These are phyloP conservation scores for Anableps anableps DNA, from an alignment of 2,797 vertebrate genomes.

Conservation along the genomic window DNA sequence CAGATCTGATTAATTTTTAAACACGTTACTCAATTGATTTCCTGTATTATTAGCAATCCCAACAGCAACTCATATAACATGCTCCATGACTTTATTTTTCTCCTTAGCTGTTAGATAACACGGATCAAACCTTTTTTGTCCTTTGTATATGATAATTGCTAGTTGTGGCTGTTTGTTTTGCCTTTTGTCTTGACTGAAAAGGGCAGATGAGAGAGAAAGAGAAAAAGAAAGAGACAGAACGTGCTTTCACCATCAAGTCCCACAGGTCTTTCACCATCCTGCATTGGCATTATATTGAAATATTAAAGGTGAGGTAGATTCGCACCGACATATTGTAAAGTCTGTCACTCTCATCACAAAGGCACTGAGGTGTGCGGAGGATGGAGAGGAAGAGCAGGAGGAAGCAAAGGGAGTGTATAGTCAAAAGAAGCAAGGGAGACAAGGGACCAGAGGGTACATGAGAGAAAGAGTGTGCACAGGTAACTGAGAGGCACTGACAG, in stretches of 20 bases:
- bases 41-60: conserved; percentile 9
- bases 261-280: conserved; percentile 68
- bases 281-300: conserved; percentile 85
- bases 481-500: conserved; percentile 62
- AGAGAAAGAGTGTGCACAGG: conserved; percentile 33
- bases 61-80: conserved; percentile 2
- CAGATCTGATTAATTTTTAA: conserved; percentile 8
- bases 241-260: conserved; percentile 60
- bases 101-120: conserved; percentile 25
- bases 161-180: conserved; percentile 53
- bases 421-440: conserved; percentile 47
- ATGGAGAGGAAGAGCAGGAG: conserved; percentile 64
- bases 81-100: conserved; percentile 11
- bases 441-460: conserved; percentile 65
- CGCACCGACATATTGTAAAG: conserved; percentile 79
- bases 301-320: conserved; percentile 87
- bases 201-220: conserved; percentile 47
- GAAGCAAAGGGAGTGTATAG: conserved; percentile 51
- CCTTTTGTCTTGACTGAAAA: conserved; percentile 59
- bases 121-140: conserved; percentile 11
- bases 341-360: conserved; percentile 83
- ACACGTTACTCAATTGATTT: conserved; percentile 16
- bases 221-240: conserved; percentile 29
- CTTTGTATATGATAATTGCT: conserved; percentile 54
- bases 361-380: conserved; percentile 76